A percentile compares a stretch with the other conserved stretches of the same genome.
phyloP scores from a whole-genome alignment of 2,888 invertebrate species.

The Cheilosia pagana region DNA sequence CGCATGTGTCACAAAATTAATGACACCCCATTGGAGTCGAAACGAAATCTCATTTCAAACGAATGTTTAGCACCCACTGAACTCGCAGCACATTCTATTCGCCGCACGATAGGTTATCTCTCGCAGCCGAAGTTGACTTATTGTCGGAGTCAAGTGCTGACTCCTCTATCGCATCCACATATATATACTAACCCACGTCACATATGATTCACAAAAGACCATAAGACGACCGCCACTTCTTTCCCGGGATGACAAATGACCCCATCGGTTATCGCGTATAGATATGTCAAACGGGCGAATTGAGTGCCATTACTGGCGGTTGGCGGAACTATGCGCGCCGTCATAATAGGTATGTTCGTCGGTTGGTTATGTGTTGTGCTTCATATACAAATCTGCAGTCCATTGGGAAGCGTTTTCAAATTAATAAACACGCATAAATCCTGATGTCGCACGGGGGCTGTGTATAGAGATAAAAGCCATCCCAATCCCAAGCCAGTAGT shows the following conservation, averaged over 20 bases:
- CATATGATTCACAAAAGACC: slow-evolving; percentile 46
- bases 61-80: slow-evolving; percentile 71
- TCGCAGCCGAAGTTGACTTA: slow-evolving; percentile 65
- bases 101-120: slow-evolving; percentile 61
- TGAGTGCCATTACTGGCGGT: slow-evolving; percentile 58
- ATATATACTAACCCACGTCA: slow-evolving; percentile 7
- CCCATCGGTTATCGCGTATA: slow-evolving; percentile 65
- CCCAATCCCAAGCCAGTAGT: slow-evolving; percentile 7
- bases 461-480: slow-evolving; percentile 55
- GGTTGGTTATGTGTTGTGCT: slow-evolving; percentile 12
- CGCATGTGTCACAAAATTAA: slow-evolving; percentile 54
- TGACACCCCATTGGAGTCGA: slow-evolving; percentile 47
- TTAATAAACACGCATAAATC: slow-evolving; percentile 69
- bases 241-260: slow-evolving; percentile 60
- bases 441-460: slow-evolving; percentile 46
- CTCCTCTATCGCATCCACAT: slow-evolving; percentile 42
- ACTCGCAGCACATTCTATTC: slow-evolving; percentile 44
- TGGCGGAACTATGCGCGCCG: slow-evolving; percentile 11
- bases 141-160: slow-evolving; percentile 71
- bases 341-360: slow-evolving; percentile 24
- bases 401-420: slow-evolving; percentile 42
- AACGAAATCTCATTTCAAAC: slow-evolving; percentile 57
- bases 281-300: slow-evolving; percentile 60
- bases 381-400: slow-evolving; percentile 18
- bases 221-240: slow-evolving; percentile 36